Conservation (phyloP, 2,888 invertebrate species). For the Zeuzera pyrina region DNA sequence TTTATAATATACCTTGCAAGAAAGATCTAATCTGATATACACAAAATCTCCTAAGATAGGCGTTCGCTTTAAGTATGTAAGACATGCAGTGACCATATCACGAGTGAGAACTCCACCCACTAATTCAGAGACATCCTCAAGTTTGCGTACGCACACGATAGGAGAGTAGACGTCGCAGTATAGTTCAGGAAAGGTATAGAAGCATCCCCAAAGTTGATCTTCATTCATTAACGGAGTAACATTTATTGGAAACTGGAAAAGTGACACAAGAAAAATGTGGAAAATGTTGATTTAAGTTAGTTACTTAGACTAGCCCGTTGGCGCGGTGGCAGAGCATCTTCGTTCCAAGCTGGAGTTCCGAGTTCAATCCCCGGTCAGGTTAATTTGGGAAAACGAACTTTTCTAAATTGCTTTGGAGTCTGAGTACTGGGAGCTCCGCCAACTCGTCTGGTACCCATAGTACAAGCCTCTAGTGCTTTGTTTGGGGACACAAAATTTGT, state of each 20-base stretch:
- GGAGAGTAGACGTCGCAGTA: conserved; percentile 50
- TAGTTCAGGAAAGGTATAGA: conserved; percentile 53
- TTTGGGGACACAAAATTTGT: too few species aligned
- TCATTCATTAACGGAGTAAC: conserved; percentile 50
- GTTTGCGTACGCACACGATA: conserved; percentile 30
- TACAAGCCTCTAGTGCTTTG: too few species aligned
- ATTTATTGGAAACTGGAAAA: conserved; percentile 43
- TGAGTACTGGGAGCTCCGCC: too few species aligned
- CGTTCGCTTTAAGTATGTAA: conserved; percentile 65
- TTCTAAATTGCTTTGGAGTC: too few species aligned
- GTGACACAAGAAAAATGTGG: not conserved
- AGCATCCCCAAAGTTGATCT: conserved; percentile 54
- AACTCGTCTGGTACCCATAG: too few species aligned
- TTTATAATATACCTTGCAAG: conserved; percentile 39
- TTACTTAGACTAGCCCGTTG: not conserved
- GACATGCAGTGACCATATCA: conserved; percentile 63
- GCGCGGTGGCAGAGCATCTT: too few species aligned
- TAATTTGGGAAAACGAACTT: too few species aligned
- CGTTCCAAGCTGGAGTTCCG: too few species aligned
- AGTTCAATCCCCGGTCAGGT: too few species aligned
- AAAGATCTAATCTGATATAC: conserved; percentile 69
- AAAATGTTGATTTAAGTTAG: not conserved
- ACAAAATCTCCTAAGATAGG: conserved; percentile 69
- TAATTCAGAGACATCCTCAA: conserved; percentile 42
- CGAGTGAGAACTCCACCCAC: conserved; percentile 60